These are phyloP conservation scores for Idris sp. DNA, from an alignment of 1,140 invertebrate species.

Conservation along the genomic window DNA sequence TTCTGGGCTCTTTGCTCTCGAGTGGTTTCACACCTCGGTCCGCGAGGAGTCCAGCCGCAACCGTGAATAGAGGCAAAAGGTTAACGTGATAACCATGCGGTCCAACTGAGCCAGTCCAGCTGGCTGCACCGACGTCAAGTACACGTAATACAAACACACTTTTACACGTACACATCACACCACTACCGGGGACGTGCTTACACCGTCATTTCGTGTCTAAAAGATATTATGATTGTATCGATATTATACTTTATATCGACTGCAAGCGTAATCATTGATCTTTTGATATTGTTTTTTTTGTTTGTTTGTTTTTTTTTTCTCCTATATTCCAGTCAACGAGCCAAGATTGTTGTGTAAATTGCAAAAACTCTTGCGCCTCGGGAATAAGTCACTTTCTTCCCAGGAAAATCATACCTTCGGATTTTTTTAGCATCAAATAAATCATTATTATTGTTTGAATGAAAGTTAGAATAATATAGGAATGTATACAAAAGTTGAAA, in stretches of 20 bases:
- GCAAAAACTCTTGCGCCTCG: slow-evolving; percentile 25
- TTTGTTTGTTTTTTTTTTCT: too few relatives aligned
- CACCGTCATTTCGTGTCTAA: slow-evolving; percentile 52
- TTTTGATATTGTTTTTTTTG: slow-evolving; percentile 40
- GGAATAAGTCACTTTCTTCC: slow-evolving; percentile 16
- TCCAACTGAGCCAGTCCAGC: slow-evolving; percentile 64
- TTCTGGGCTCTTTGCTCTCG: slow-evolving; percentile 77
- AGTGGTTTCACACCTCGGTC: slow-evolving; percentile 77
- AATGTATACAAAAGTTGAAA: too few relatives aligned
- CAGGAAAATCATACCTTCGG: too few relatives aligned
- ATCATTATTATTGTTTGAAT: too few relatives aligned
- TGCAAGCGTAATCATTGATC: slow-evolving; percentile 46
- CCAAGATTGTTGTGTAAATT: slow-evolving; percentile 31
- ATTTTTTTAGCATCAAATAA: too few relatives aligned
- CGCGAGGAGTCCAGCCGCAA: slow-evolving; percentile 37
- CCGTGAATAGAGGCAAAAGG: slow-evolving; percentile 73
- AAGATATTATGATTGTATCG: slow-evolving; percentile 52
- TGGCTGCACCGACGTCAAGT: slow-evolving; percentile 19
- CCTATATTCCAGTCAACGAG: slow-evolving; percentile 14
- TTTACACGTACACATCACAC: slow-evolving; percentile 52
- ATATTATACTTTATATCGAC: slow-evolving; percentile 51
- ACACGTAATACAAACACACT: slow-evolving; percentile 57
- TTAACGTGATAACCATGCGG: slow-evolving; percentile 77
- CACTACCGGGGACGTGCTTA: slow-evolving; percentile 40
- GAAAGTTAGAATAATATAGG: too few relatives aligned